Conservation (phyloP, 2,113 vertebrate species). For the Cynoglossus semilaevis region DNA sequence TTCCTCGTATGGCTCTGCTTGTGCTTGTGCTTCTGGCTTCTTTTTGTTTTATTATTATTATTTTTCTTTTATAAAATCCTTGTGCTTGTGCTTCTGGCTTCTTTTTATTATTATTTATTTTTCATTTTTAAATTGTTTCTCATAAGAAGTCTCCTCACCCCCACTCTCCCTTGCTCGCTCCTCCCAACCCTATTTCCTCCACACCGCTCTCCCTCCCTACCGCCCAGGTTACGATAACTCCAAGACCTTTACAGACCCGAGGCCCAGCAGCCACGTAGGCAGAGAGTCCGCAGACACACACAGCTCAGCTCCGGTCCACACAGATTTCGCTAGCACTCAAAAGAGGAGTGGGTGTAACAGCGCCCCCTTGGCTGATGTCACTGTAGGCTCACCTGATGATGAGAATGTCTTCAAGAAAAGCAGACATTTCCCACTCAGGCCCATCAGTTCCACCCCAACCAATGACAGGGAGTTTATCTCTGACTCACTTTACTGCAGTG, state of each 20-base stretch:
- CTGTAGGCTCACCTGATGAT: slow-evolving; percentile 31
- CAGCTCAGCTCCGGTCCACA: slow-evolving; percentile 24
- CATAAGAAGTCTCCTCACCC: slow-evolving; percentile 72
- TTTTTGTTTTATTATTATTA: slow-evolving; percentile 2
- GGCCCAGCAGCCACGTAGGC: slow-evolving; percentile 49
- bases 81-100: slow-evolving; percentile 15
- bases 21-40: slow-evolving; percentile 15
- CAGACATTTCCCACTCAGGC: slow-evolving; percentile 24
- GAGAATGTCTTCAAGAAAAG: slow-evolving; percentile 29
- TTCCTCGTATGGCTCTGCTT: slow-evolving; percentile 39
- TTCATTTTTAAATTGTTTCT: slow-evolving; percentile 20
- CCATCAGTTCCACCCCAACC: slow-evolving; percentile 20
- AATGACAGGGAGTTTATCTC: slow-evolving; percentile 16
- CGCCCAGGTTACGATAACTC: slow-evolving; percentile 62
- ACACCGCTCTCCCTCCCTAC: slow-evolving; percentile 65
- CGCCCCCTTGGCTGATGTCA: slow-evolving; percentile 39
- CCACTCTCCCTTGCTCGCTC: slow-evolving; percentile 64
- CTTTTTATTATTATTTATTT: slow-evolving; percentile 5
- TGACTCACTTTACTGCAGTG: slow-evolving; percentile 60
- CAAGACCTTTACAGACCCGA: slow-evolving; percentile 38
- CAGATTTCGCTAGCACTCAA: slow-evolving; percentile 32
- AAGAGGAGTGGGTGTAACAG: slow-evolving; percentile 14
- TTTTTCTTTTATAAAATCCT: slow-evolving; percentile 26
- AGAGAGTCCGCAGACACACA: slow-evolving; percentile 32
- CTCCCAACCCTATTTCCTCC: slow-evolving; percentile 74